phyloP scores from a whole-genome alignment of 2,113 vertebrate species.

The Gasterosteus aculeatus region DNA sequence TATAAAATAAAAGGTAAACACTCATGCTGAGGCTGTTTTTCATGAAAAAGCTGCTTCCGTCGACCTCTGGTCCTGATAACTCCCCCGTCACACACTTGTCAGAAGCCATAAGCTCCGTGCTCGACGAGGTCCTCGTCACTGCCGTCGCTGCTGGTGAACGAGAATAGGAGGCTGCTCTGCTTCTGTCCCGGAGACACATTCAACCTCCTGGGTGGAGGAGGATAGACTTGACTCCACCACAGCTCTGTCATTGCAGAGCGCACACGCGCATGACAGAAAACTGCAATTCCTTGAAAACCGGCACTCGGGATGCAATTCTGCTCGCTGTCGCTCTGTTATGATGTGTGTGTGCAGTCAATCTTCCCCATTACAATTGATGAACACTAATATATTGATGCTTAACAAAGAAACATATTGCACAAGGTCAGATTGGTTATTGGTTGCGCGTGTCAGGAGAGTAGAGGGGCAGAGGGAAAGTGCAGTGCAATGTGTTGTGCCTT shows the following conservation, averaged over 20 bases:
- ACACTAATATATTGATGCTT: constrained; percentile 32
- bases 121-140: constrained; percentile 66
- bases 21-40: constrained; percentile 27
- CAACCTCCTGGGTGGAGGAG: constrained; percentile 60
- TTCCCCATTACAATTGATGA: constrained; percentile 8
- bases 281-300: neutral
- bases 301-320: neutral
- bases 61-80: constrained; percentile 63
- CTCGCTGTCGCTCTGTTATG: neutral
- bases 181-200: constrained; percentile 57
- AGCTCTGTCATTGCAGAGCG: constrained; percentile 1
- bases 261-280: constrained; percentile 13
- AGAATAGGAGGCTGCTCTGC: constrained; percentile 36
- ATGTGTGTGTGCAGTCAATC: neutral
- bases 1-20: constrained; percentile 16
- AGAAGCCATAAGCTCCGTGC: constrained; percentile 72
- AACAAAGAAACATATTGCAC: constrained; percentile 12
- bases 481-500: constrained; percentile 30
- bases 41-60: constrained; percentile 24
- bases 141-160: constrained; percentile 54
- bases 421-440: constrained; percentile 36
- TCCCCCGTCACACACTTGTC: constrained; percentile 74
- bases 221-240: constrained; percentile 1
- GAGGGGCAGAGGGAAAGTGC: constrained; percentile 11
- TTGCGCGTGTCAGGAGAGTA: neutral